Evolutionary conservation across 2,888 invertebrate species (phyloP).

Genomic region (Cerceris rybyensis): DNA sequence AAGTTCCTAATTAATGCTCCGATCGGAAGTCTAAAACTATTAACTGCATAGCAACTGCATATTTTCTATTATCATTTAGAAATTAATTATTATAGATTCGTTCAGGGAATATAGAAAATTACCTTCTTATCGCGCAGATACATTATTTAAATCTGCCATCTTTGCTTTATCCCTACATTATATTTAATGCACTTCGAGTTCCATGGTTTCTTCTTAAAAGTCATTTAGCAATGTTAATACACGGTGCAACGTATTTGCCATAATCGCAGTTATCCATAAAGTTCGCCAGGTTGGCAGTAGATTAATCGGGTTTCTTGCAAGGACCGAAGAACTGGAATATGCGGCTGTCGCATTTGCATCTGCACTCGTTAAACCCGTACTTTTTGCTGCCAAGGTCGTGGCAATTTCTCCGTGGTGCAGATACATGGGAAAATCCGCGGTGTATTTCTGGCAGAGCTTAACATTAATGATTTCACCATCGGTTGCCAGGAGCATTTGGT

Average conservation of each 20-base stretch:
- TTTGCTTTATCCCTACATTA: background rate
- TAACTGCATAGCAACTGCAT: background rate
- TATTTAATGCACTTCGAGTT: background rate
- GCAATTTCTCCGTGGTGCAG: background rate
- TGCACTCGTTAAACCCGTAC: constrained; percentile 21
- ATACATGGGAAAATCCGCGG: background rate
- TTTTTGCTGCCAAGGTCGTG: constrained; percentile 35
- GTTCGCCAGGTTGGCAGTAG: constrained; percentile 22
- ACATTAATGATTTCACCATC: background rate
- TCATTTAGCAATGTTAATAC: background rate
- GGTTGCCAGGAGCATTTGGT: too few species aligned
- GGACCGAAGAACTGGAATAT: constrained; percentile 35
- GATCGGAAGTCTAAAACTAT: too few species aligned
- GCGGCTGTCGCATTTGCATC: constrained; percentile 28
- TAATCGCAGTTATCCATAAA: constrained; percentile 35
- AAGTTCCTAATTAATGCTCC: too few species aligned
- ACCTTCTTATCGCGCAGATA: too few species aligned
- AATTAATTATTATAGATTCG: background rate
- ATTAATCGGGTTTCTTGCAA: constrained; percentile 27
- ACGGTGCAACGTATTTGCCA: background rate
- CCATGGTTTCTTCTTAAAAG: background rate
- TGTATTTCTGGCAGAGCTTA: background rate
- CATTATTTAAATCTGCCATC: too few species aligned
- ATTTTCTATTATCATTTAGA: background rate
- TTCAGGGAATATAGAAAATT: too few species aligned